Evolutionary conservation across 2,113 vertebrate species (phyloP), one percentile per base, ranked within the genome.

Genomic region (Eleginops maclovinus): DNA sequence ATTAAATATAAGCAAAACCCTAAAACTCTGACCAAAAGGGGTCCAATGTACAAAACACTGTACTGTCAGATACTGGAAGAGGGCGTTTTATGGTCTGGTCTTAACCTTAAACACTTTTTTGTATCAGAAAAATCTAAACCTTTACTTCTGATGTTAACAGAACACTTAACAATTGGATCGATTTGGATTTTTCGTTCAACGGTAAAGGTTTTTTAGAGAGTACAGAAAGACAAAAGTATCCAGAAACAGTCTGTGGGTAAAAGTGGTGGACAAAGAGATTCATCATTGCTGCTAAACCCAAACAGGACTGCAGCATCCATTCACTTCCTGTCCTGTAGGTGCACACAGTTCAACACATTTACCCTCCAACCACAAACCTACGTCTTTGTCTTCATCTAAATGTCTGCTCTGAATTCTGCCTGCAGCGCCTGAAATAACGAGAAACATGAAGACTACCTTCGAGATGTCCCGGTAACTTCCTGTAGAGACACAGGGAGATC

Each of bases 381-480:
- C 1, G 46, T 16, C 15, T 17, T 36, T 36, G 31, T 36, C 7
- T 36, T 36, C 31, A 36, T 36, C 31, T 36, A 36, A 36, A 28
- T 5, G 22, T 59, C 66, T 74, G 56, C 14, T 50, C 50, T 8
- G 4, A 53, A 21, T 3, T 11, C 14, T 1, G n/a, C 51, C 64
- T 14, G 16, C 41, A 0, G 56, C 28, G 17, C 49, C 2, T 44
- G 55, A 53, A 61, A 61, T 16, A 46, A 67, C 16, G 28, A 5
- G 47, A 40, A 68, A 13, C 50, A 56, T 0, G 11, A 12, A 19
- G 26, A 17, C 24, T 47, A 74, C 59, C 51, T 14, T 47, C 24
- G 26, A 1, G 4, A 5, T n/a, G 64, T 65, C 50, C 56, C 4
- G 2, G 0, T 12, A 24, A 54, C 83, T 85, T 82, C 83, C 83